Base-by-base conservation (phyloP, 2,888 invertebrate genomes). In the Meandrusa payeni region DNA sequence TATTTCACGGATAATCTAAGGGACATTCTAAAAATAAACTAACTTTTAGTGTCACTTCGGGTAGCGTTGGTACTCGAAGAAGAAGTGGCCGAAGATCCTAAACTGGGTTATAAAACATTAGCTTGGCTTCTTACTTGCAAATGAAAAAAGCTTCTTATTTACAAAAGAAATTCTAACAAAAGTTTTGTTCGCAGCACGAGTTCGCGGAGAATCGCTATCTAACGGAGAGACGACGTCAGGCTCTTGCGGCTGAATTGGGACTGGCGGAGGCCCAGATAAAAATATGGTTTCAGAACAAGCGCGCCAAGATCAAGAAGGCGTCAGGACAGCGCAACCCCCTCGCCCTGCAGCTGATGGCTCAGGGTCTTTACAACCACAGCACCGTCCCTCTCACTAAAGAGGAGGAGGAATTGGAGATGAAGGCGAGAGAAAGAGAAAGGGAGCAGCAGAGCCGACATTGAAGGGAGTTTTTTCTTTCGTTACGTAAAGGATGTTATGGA, bases 231-330 rank as follows among this genome's bases (percentile, higher is more conserved):
- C 88, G 98, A 54, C 90, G 98, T 28, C 97, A 97, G 73, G 93
- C 95, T 53, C 87, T 98, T 48, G 97, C 97, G n/a, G 90, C 93
- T 2, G 97, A 97, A 64, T 88, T 98, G 46, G 95, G 96, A 0
- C 89, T 98, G 47, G 97, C 98, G 61, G 98, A 99, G 77, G 97
- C 97, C 0, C 98, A 98, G 86, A 98, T 97, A 73, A 97, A 97
- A 89, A 97, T 97, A 76, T 97, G 97, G 97, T 97, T 97, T 88
- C 96, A 98, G 89, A 97, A 98, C 87, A 97, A 98, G 76, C 90
- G 98, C 7, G 98, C 98, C 51, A 98, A 98, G 87, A 94, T 97
- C 76, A 98, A 98, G 90, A 98, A 98, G 73, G 91, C 95, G 0
- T 92, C 92, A 0, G 96, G 96, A 0, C 93, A 94, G 56, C 92